Conservation (phyloP, 2,888 invertebrate species). For the Blastobasis adustella region DNA sequence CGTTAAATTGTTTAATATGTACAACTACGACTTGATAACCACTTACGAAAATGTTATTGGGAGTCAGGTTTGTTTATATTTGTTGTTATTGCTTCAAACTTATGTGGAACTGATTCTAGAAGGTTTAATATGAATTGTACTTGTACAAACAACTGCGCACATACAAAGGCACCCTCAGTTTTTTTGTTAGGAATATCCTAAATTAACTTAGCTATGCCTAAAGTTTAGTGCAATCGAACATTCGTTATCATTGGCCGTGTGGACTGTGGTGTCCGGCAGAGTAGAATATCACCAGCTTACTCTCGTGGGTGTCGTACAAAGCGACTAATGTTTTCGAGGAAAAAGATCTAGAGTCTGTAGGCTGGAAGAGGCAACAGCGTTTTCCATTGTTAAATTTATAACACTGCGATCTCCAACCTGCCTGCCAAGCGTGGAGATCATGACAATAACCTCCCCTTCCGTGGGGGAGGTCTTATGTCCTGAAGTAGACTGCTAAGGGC, state of each 20-base stretch:
- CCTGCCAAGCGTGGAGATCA: too few species aligned
- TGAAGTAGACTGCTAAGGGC: too few species aligned
- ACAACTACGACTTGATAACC: conserved; percentile 28
- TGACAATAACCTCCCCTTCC: too few species aligned
- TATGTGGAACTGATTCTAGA: neutral
- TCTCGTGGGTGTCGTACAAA: too few species aligned
- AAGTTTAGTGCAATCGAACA: neutral
- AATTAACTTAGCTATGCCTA: neutral
- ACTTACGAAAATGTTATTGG: conserved; percentile 42
- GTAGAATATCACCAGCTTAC: too few species aligned
- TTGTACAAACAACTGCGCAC: neutral
- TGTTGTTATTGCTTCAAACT: neutral
- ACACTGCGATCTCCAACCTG: too few species aligned
- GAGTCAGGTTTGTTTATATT: conserved; percentile 29
- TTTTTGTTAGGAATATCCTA: neutral
- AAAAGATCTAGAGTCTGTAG: too few species aligned
- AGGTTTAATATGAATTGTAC: neutral
- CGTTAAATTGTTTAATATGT: conserved; percentile 41
- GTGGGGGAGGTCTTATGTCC: too few species aligned
- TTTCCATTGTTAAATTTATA: too few species aligned
- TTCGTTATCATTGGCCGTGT: neutral
- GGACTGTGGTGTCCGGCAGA: too few species aligned
- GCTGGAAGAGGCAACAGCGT: too few species aligned
- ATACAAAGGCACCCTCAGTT: neutral
- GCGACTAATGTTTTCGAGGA: too few species aligned